These are phyloP conservation scores for Macroramphosus scolopax DNA, from an alignment of 2,797 vertebrate genomes.

Conservation along the genomic window DNA sequence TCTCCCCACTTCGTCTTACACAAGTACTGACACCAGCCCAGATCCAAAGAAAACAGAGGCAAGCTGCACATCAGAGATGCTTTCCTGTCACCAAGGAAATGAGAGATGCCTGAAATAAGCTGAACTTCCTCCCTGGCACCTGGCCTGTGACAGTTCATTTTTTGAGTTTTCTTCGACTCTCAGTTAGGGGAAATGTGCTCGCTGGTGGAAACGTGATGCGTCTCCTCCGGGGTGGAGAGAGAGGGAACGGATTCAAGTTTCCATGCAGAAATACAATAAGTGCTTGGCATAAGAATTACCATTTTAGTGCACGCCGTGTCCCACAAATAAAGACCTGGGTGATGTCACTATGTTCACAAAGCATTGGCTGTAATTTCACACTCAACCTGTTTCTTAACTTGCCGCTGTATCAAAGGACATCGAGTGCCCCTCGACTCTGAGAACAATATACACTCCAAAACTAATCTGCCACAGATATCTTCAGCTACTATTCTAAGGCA, in stretches of 20 bases:
- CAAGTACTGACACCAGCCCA: conserved; percentile 50
- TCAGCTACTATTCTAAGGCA: conserved; percentile 33
- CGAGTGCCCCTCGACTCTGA: conserved; percentile 18
- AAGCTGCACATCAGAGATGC: conserved; percentile 52
- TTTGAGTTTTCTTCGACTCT: conserved; percentile 71
- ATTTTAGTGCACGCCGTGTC: no score
- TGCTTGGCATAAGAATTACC: no score
- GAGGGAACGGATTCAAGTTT: no score
- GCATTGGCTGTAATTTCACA: no score
- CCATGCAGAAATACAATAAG: no score
- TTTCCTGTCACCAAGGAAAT: conserved; percentile 48
- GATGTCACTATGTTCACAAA: no score
- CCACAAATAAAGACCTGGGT: no score
- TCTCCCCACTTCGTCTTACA: conserved; percentile 29
- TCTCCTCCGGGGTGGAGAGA: no score
- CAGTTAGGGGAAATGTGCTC: no score
- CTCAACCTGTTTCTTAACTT: background rate
- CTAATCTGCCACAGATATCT: conserved; percentile 47
- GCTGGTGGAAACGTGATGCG: no score
- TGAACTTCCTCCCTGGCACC: conserved; percentile 50
- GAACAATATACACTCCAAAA: conserved; percentile 62
- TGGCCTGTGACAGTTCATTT: conserved; percentile 62
- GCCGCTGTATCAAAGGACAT: conserved; percentile 22
- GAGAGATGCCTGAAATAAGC: conserved; percentile 57
- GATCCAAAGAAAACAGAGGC: conserved; percentile 57